Evolutionary conservation across 2,113 vertebrate species (phyloP).

Genomic region (Pomatorhinus ruficollis): DNA sequence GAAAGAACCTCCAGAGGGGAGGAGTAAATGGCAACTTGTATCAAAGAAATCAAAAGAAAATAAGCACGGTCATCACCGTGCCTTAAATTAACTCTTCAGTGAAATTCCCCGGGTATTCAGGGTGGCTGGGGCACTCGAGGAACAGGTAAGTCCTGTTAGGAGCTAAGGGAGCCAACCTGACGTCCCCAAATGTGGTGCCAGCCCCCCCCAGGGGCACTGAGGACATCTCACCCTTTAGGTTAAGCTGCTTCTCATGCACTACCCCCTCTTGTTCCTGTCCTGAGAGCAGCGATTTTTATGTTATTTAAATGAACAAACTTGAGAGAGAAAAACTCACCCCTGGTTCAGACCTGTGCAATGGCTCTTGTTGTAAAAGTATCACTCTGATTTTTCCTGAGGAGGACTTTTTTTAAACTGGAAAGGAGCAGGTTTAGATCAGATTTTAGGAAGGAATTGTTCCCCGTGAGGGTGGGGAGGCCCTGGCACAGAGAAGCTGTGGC

Average conservation of each 20-base stretch:
- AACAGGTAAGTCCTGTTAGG: conserved; percentile 2
- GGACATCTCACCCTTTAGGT: neutral
- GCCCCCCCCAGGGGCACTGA: neutral
- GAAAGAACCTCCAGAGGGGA: neutral
- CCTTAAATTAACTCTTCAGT: conserved; percentile 46
- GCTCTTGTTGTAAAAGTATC: neutral
- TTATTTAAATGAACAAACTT: neutral
- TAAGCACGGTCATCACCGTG: neutral
- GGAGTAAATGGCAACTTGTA: neutral
- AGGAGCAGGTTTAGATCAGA: neutral
- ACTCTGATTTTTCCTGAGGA: neutral
- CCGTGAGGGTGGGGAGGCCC: fast-evolving
- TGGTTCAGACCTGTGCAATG: neutral
- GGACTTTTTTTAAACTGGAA: neutral
- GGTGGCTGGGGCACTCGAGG: neutral
- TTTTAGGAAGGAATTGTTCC: neutral
- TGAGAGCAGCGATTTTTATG: neutral
- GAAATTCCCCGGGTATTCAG: neutral
- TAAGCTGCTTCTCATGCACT: neutral
- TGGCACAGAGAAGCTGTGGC: neutral
- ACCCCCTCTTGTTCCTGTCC: neutral
- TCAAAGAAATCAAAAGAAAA: conserved; percentile 31
- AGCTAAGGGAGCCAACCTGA: neutral
- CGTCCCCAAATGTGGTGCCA: neutral
- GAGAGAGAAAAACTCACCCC: neutral